A percentile compares a stretch with the other conserved stretches of the same genome.
phyloP scores from a whole-genome alignment of 2,113 vertebrate genomes.

The Verasper variegatus region DNA sequence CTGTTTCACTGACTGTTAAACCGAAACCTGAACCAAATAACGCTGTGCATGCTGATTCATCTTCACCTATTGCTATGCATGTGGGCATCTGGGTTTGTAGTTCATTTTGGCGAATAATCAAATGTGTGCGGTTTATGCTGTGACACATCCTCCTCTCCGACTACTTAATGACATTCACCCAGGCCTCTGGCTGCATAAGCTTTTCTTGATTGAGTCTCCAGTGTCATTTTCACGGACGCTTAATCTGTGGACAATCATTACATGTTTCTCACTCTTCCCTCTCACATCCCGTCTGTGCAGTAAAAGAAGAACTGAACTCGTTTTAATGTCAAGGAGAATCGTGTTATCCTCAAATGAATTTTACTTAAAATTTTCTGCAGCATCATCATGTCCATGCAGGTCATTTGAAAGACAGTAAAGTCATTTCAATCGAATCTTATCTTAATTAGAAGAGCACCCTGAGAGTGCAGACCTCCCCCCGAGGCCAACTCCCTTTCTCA shows the following conservation, averaged over 20 bases:
- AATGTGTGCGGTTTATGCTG: conserved; percentile 35
- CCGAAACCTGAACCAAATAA: conserved; percentile 36
- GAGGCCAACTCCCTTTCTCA: no score
- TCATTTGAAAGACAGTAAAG: background rate
- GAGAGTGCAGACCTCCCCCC: no score
- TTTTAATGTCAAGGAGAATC: background rate
- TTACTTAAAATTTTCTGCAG: background rate
- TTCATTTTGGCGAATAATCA: conserved; percentile 35
- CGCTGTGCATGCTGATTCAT: conserved; percentile 36
- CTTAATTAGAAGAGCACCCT: no score
- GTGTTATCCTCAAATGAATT: background rate
- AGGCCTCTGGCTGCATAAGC: conserved; percentile 28
- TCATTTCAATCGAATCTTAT: no score
- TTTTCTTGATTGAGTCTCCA: conserved; percentile 52
- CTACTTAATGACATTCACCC: conserved; percentile 48
- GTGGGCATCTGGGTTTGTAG: conserved; percentile 14
- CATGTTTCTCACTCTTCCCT: conserved; percentile 2
- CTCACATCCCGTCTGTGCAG: background rate
- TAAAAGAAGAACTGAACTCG: background rate
- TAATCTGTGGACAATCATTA: conserved; percentile 44
- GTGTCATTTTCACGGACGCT: conserved; percentile 50
- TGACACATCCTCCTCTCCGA: conserved; percentile 23
- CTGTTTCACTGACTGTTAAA: conserved; percentile 44
- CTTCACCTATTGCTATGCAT: conserved; percentile 27
- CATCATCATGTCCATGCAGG: background rate